Evolutionary conservation across 2,113 vertebrate genomes (phyloP).

Genomic region (Xiphophorus maculatus): DNA sequence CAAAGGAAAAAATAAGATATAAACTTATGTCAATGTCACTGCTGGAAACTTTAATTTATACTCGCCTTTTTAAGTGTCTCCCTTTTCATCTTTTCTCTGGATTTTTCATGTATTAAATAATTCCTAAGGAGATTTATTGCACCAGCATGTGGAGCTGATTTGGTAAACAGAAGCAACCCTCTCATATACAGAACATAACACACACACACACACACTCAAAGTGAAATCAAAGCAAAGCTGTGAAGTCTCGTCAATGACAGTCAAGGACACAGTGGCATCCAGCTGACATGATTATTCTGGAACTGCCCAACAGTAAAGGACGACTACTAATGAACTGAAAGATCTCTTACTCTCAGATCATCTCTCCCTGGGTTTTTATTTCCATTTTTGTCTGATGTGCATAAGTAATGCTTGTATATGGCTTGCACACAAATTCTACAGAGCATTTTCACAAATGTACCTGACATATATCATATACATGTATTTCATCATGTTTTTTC

Average conservation of each 20-base stretch:
- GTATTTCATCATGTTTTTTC: background rate
- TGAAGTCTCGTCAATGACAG: constrained; percentile 54
- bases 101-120: background rate
- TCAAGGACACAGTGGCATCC: constrained; percentile 57
- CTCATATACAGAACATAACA: background rate
- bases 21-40: background rate
- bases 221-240: constrained; percentile 45
- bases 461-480: too few relatives aligned
- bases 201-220: constrained; percentile 24
- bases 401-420: constrained; percentile 6
- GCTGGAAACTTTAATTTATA: background rate
- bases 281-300: constrained; percentile 52
- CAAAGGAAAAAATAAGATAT: background rate
- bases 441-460: too few relatives aligned
- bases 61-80: background rate
- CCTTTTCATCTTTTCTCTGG: background rate
- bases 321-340: constrained; percentile 64
- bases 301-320: constrained; percentile 37
- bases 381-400: background rate
- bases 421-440: too few relatives aligned
- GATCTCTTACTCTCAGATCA: background rate
- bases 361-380: background rate
- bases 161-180: constrained; percentile 56
- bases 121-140: background rate
- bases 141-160: constrained; percentile 24